Percentiles rank a stretch among this genome's conserved stretches.
Conservation (phyloP, 1,140 invertebrate genomes). For the Zaprionus capensis region DNA sequence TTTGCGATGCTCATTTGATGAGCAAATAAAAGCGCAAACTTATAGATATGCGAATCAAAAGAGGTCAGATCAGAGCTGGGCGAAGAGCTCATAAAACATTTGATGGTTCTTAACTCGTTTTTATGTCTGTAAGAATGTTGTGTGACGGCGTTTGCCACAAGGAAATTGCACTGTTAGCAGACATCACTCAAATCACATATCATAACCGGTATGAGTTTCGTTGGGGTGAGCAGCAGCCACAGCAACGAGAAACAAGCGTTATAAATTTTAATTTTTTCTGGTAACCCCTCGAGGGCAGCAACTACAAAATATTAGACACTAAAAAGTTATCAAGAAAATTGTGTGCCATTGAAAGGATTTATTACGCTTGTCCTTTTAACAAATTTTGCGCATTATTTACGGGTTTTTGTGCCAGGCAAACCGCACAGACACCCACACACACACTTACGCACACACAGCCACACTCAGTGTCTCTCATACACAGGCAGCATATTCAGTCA, state of each 20-base stretch:
- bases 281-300: constrained; percentile 10
- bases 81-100: constrained; percentile 36
- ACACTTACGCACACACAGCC: constrained; percentile 1
- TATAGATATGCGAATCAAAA: constrained; percentile 19
- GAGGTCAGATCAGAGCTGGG: constrained; percentile 16
- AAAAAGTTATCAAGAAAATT: constrained; percentile 77
- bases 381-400: constrained; percentile 82
- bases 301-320: constrained; percentile 68
- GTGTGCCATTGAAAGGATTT: constrained; percentile 78
- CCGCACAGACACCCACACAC: constrained; percentile 24
- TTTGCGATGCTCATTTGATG: constrained; percentile 15
- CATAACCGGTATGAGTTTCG: constrained; percentile 46
- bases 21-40: constrained; percentile 30
- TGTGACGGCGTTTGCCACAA: constrained; percentile 14
- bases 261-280: constrained; percentile 75
- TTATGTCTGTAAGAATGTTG: constrained; percentile 11
- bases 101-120: constrained; percentile 30
- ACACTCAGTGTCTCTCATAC: neutral
- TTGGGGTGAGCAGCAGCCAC: neutral
- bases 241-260: constrained; percentile 47
- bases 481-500: constrained; percentile 22
- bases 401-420: constrained; percentile 41
- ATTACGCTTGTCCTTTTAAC: constrained; percentile 80
- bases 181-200: constrained; percentile 54
- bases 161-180: constrained; percentile 48